phyloP scores from a whole-genome alignment of 2,797 vertebrate species.

The Etheostoma perlongum region DNA sequence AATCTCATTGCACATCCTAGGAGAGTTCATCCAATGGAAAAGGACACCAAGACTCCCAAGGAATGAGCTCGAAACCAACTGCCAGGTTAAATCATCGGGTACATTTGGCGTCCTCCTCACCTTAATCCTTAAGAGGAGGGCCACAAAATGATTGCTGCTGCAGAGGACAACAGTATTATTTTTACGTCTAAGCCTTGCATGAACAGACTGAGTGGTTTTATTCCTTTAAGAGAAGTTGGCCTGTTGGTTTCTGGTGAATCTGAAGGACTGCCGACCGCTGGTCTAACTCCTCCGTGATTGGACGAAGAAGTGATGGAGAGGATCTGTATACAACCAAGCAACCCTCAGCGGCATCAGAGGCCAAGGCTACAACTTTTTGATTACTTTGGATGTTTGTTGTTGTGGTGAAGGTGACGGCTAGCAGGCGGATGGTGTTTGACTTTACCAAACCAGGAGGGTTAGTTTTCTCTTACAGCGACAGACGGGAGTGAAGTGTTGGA shows the following conservation, averaged over 20 bases:
- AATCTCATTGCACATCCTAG: constrained; percentile 35
- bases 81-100: neutral
- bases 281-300: neutral
- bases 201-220: no score
- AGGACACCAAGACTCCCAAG: neutral
- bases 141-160: neutral
- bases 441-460: neutral
- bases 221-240: neutral
- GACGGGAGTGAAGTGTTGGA: neutral
- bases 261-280: neutral
- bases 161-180: neutral
- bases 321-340: neutral
- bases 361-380: neutral
- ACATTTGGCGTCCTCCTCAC: neutral
- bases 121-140: neutral
- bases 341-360: neutral
- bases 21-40: neutral
- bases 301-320: neutral
- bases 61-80: neutral
- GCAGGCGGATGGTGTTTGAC: neutral
- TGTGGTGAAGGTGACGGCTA: no score
- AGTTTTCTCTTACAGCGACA: neutral
- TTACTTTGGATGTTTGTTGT: neutral
- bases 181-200: neutral
- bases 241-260: neutral